These are phyloP conservation scores for Stictonetta naevosa DNA, from an alignment of 2,113 vertebrate genomes.

Conservation along the genomic window DNA sequence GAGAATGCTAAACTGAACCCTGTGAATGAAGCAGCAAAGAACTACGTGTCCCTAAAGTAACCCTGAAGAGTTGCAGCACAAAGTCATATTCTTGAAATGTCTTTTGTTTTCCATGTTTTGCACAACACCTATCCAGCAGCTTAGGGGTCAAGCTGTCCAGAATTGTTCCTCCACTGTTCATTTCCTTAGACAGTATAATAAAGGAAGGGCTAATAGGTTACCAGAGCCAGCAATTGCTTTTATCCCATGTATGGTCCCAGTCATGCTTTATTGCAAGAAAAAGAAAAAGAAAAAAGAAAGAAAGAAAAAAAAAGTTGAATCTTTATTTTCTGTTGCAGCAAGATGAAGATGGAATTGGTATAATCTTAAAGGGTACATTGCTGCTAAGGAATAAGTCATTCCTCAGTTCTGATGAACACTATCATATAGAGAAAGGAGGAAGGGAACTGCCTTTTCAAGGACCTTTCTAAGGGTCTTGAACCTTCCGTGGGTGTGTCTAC, in stretches of 20 bases:
- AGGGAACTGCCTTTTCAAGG: not conserved
- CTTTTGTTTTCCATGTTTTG: not conserved
- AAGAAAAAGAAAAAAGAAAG: no score
- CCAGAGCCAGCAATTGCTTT: not conserved
- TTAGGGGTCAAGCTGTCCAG: not conserved
- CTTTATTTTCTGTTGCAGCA: not conserved
- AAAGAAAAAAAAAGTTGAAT: not conserved
- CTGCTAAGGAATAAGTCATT: not conserved
- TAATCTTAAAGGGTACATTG: not conserved
- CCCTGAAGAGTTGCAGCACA: not conserved
- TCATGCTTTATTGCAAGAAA: not conserved
- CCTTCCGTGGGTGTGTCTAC: rapidly evolving
- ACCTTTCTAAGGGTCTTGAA: not conserved
- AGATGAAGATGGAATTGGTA: not conserved
- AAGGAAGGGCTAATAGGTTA: not conserved
- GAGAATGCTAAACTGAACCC: not conserved
- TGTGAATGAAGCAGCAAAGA: not conserved
- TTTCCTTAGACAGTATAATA: not conserved
- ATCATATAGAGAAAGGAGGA: not conserved
- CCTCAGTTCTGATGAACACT: not conserved
- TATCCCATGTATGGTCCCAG: not conserved
- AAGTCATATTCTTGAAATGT: not conserved
- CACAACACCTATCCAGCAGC: not conserved
- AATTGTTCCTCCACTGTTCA: not conserved
- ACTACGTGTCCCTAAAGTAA: not conserved